Percentiles rank a stretch among this genome's conserved stretches.
Evolutionary conservation across 2,113 vertebrate species (phyloP).

Genomic region (Dicrurus megarhynchus): DNA sequence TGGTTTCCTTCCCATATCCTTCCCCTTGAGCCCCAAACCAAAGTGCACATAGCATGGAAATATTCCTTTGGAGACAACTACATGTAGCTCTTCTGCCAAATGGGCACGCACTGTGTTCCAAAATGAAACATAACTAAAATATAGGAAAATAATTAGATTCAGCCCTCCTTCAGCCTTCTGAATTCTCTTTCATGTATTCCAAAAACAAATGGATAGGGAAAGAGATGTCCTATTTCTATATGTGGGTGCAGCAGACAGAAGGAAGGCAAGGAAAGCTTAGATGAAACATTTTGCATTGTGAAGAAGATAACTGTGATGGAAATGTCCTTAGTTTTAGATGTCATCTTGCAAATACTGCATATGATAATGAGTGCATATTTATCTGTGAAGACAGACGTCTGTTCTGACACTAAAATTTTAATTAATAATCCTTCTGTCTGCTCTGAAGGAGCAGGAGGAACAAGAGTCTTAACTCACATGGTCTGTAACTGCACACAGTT

Average conservation of each 20-base stretch:
- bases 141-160: background rate
- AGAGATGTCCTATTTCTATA: background rate
- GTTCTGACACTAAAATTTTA: background rate
- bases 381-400: background rate
- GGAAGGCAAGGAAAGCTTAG: background rate
- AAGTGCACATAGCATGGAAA: background rate
- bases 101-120: background rate
- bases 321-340: background rate
- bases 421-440: background rate
- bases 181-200: background rate
- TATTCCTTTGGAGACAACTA: background rate
- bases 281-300: background rate
- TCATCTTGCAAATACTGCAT: background rate
- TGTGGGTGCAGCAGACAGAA: background rate
- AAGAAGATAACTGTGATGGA: background rate
- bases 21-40: background rate
- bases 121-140: background rate
- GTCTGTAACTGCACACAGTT: background rate
- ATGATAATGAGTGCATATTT: background rate
- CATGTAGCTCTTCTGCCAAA: background rate
- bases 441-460: background rate
- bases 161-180: background rate
- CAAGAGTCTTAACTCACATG: background rate
- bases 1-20: background rate
- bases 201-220: background rate